A percentile compares a stretch with the other conserved stretches of the same genome.
Conservation (phyloP, 2,888 invertebrate species). For the Microctonus brassicae region DNA sequence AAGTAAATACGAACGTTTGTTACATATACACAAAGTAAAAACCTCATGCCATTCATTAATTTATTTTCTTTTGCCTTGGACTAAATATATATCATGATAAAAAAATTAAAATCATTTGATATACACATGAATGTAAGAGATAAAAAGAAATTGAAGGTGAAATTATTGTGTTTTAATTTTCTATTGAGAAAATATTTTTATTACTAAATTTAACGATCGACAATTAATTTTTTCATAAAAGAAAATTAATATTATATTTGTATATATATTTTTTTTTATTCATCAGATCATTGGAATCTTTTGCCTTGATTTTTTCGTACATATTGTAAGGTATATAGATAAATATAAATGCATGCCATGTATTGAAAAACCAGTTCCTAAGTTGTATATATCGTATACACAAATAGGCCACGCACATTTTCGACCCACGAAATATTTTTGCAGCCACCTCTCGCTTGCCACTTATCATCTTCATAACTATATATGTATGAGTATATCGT, state of each 20-base stretch:
- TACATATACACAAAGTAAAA: background rate
- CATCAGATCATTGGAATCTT: background rate
- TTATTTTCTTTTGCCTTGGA: slow-evolving; percentile 16
- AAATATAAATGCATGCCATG: background rate
- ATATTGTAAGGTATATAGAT: background rate
- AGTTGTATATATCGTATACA: background rate
- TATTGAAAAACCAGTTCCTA: slow-evolving; percentile 12
- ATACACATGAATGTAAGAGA: background rate
- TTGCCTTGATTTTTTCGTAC: background rate
- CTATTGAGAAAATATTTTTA: background rate
- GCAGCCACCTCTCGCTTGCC: slow-evolving; percentile 11
- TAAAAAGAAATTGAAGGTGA: slow-evolving; percentile 14
- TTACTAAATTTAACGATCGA: background rate
- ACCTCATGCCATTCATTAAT: background rate
- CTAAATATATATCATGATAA: slow-evolving; percentile 3
- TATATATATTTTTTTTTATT: background rate
- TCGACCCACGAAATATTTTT: slow-evolving; percentile 20
- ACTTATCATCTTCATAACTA: background rate
- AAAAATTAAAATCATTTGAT: background rate
- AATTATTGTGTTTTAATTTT: too few species aligned
- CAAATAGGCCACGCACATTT: slow-evolving; percentile 9
- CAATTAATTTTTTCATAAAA: background rate
- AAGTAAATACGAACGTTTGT: slow-evolving; percentile 53
- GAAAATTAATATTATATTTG: background rate
- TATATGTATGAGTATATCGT: background rate